These are phyloP conservation scores for Drosophila subobscura DNA, from an alignment of 1,140 invertebrate species.

Conservation along the genomic window DNA sequence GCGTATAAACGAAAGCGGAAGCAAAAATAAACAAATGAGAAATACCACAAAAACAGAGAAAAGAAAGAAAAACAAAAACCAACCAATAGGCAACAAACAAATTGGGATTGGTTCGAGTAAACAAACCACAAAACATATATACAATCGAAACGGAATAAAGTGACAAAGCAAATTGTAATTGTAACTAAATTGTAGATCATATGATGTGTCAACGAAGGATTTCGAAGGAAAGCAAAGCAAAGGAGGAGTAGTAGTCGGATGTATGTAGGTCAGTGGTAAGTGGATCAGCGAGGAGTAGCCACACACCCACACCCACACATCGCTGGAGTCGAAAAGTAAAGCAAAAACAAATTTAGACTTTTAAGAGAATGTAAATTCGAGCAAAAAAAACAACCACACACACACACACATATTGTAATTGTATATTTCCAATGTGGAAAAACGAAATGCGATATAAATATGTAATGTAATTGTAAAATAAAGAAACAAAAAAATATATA, in stretches of 20 bases:
- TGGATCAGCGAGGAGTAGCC: neutral
- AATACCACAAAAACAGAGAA: slow-evolving; percentile 39
- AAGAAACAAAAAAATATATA: slow-evolving; percentile 81
- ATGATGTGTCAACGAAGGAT: slow-evolving; percentile 48
- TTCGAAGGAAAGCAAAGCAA: slow-evolving; percentile 8
- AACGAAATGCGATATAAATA: slow-evolving; percentile 72
- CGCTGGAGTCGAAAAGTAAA: slow-evolving; percentile 56
- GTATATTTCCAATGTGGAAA: slow-evolving; percentile 66
- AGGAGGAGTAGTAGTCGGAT: slow-evolving; percentile 27
- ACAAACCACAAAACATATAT: slow-evolving; percentile 4
- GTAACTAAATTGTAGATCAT: slow-evolving; percentile 46
- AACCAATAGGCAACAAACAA: slow-evolving; percentile 40
- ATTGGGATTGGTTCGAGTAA: slow-evolving; percentile 17
- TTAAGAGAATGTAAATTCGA: slow-evolving; percentile 77
- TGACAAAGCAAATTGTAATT: slow-evolving; percentile 72
- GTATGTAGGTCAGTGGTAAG: slow-evolving; percentile 39
- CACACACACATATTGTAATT: slow-evolving; percentile 33
- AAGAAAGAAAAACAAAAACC: slow-evolving; percentile 27
- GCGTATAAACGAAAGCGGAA: slow-evolving; percentile 63
- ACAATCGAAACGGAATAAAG: slow-evolving; percentile 52
- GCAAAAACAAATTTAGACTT: slow-evolving; percentile 71
- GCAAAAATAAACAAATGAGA: slow-evolving; percentile 50
- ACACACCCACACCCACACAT: no score
- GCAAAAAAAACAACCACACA: slow-evolving; percentile 23
- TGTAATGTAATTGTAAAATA: slow-evolving; percentile 76